Percentiles rank a stretch among this genome's conserved stretches.
Evolutionary conservation across 2,888 invertebrate genomes (phyloP).

Genomic region (Argyresthia goedartella): DNA sequence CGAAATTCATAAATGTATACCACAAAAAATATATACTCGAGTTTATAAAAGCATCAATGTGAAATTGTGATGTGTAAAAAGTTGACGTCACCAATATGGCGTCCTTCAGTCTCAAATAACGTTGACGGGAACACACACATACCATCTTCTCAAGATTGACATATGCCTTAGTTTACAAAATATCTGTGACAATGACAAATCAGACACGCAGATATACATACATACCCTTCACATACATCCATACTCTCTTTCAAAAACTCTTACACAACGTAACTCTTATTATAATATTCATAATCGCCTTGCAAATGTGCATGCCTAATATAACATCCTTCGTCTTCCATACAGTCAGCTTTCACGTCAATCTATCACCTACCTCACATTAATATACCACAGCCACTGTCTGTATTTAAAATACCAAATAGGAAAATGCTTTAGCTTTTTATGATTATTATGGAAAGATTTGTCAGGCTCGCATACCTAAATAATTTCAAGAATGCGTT

Average conservation of each 20-base stretch:
- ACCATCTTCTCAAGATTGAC: slow-evolving; percentile 51
- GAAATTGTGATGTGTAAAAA: slow-evolving; percentile 43
- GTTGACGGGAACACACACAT: slow-evolving; percentile 56
- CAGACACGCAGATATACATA: slow-evolving; percentile 32
- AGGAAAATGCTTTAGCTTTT: slow-evolving; percentile 62
- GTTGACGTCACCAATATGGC: slow-evolving; percentile 58
- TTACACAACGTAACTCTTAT: slow-evolving; percentile 61
- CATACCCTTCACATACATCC: slow-evolving; percentile 25
- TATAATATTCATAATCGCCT: slow-evolving; percentile 68
- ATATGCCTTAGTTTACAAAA: slow-evolving; percentile 58
- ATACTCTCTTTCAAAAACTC: slow-evolving; percentile 39
- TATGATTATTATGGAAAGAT: slow-evolving; percentile 54
- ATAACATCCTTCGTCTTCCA: slow-evolving; percentile 61
- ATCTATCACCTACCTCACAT: slow-evolving; percentile 50
- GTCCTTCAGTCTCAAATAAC: slow-evolving; percentile 49
- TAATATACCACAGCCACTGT: slow-evolving; percentile 71
- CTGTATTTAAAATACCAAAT: slow-evolving; percentile 71
- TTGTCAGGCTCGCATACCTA: slow-evolving; percentile 48
- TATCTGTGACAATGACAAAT: slow-evolving; percentile 32
- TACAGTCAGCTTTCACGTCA: slow-evolving; percentile 36
- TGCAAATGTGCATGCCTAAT: slow-evolving; percentile 68
- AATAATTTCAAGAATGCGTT: slow-evolving; percentile 36
- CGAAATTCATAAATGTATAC: no score
- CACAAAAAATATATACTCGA: no score
- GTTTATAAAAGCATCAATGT: not conserved